These are phyloP conservation scores for Chroicocephalus ridibundus DNA, from an alignment of 2,113 vertebrate genomes.

Conservation along the genomic window DNA sequence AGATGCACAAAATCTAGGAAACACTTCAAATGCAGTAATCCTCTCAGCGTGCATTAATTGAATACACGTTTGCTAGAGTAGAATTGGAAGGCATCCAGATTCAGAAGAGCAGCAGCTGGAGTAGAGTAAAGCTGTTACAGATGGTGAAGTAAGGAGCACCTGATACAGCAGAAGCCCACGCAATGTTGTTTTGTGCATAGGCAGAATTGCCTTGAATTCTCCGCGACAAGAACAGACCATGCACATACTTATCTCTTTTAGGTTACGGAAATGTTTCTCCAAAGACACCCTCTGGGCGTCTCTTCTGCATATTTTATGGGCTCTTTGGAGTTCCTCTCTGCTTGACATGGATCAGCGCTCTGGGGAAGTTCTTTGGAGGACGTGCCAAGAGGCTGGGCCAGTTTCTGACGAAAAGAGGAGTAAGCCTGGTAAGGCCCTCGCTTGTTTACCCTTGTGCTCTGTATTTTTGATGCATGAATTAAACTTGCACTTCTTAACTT, in stretches of 20 bases:
- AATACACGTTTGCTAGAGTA: neutral
- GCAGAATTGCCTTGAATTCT: neutral
- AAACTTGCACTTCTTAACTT: neutral
- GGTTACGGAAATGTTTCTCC: conserved; percentile 97
- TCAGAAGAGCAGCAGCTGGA: neutral
- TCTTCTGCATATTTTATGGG: conserved; percentile 97
- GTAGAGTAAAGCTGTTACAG: neutral
- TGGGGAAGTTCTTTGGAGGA: conserved; percentile 97
- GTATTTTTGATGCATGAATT: neutral
- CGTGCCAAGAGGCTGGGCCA: conserved; percentile 93
- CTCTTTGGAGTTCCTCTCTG: conserved; percentile 95
- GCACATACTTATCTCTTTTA: conserved; percentile 46
- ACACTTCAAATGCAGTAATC: neutral
- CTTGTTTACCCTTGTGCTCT: neutral
- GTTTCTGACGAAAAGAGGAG: conserved; percentile 91
- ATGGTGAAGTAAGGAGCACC: neutral
- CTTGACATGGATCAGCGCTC: conserved; percentile 95
- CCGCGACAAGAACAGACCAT: neutral
- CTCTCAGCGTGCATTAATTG: neutral
- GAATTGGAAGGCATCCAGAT: neutral
- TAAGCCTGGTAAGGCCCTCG: conserved; percentile 83
- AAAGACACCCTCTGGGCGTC: conserved; percentile 88
- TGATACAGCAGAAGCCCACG: neutral
- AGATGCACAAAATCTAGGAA: neutral
- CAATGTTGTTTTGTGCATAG: neutral